Base-by-base conservation (phyloP, 2,113 vertebrate species). In the Bungarus multicinctus region DNA sequence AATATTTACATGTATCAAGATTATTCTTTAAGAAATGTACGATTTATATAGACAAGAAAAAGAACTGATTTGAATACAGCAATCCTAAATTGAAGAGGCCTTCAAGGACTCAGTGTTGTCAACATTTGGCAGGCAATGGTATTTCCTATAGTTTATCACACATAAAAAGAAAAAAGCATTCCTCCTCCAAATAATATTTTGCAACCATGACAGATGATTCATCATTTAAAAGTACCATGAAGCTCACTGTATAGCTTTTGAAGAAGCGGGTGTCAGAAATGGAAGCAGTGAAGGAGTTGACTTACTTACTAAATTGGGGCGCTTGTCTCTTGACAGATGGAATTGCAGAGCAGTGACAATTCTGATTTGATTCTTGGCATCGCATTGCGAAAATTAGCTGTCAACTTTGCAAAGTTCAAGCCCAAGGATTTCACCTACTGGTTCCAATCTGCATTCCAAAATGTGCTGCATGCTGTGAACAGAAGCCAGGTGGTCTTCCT, bases 371-470 rank as follows among this genome's bases (percentile, higher is more conserved):
- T 93, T 0, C 34, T 94, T 7, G 50, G 58, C 88, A 39, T 10
- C 0, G 45, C 91, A 39, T 81, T 94, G 45, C 30, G 3, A 11
- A 60, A 34, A 34, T 87, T 94, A 39, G 85, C 90, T 4, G 54
- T 25, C 0, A 18, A 23, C 20, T 86, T 95, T n/a, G 58, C 1
- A 1, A 64, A 2, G 2, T 95, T 95, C 69, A 53, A 43, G 45
- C 2, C 7, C 74, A 45, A 18, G 0, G 54, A 85, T 1, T 91
- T 95, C 4, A 64, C 16, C 0, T 57, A 52, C 11, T 94, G 93
- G 93, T 95, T 95, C 91, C 95, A 95, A 93, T 91, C 3, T 3
- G 57, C n/a, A 22, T 43, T 95, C 22, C 47, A 16, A 57, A 92
- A 95, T 0, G 43, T 96, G 50, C 34, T 96, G n/a, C 91, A 85